Conservation (phyloP, 1,140 invertebrate genomes). For the Drosophila subpulchrella region DNA sequence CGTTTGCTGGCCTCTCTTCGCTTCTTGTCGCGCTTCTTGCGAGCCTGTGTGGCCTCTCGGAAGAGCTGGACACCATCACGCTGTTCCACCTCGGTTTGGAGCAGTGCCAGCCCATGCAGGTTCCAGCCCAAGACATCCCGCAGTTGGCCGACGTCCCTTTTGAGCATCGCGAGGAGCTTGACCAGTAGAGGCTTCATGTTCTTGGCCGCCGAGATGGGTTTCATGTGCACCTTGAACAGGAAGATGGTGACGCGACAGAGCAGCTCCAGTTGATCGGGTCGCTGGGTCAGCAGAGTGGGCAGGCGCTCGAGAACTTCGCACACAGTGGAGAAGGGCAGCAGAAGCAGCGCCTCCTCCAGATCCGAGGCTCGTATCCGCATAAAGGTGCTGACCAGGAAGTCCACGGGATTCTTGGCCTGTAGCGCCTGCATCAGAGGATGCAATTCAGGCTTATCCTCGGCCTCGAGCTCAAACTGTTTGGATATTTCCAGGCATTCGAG, state of each 20-base stretch:
- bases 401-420: slow-evolving; percentile 89
- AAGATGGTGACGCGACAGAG: slow-evolving; percentile 91
- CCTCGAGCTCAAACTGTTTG: slow-evolving; percentile 88
- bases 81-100: slow-evolving; percentile 92
- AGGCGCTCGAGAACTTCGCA: slow-evolving; percentile 91
- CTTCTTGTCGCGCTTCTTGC: slow-evolving; percentile 89
- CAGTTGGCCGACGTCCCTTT: slow-evolving; percentile 56
- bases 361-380: slow-evolving; percentile 93
- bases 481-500: slow-evolving; percentile 94
- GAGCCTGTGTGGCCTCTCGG: slow-evolving; percentile 89
- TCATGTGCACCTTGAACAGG: slow-evolving; percentile 93
- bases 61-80: slow-evolving; percentile 93
- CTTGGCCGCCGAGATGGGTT: slow-evolving; percentile 90
- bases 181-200: slow-evolving; percentile 89
- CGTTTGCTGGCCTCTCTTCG: slow-evolving; percentile 90
- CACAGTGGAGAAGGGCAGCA: slow-evolving; percentile 93
- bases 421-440: slow-evolving; percentile 92
- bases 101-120: slow-evolving; percentile 91
- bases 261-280: slow-evolving; percentile 90
- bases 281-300: slow-evolving; percentile 87
- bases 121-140: slow-evolving; percentile 96
- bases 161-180: slow-evolving; percentile 61
- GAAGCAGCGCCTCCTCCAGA: slow-evolving; percentile 94
- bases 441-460: slow-evolving; percentile 85
- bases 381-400: slow-evolving; percentile 93